Percentiles rank a stretch among this genome's conserved stretches.
Conservation (phyloP, 1,140 invertebrate species). For the Drosophila mayri region DNA sequence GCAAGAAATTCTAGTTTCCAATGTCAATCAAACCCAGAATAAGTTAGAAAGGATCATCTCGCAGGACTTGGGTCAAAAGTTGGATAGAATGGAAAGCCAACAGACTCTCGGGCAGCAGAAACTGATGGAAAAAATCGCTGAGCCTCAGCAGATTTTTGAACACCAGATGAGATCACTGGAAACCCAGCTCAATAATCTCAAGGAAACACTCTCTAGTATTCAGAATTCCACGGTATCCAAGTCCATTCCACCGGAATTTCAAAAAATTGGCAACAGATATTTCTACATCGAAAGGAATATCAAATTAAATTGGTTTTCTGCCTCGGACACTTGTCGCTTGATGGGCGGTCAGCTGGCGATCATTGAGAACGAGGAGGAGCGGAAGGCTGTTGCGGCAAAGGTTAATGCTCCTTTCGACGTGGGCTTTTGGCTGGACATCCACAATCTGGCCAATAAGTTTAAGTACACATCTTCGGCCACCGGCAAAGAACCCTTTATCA, state of each 20-base stretch:
- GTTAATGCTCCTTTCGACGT: background rate
- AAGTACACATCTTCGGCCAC: constrained; percentile 2
- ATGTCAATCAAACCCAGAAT: background rate
- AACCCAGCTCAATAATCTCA: background rate
- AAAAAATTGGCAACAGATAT: background rate
- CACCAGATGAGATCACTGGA: background rate
- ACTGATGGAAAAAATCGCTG: background rate
- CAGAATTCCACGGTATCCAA: background rate
- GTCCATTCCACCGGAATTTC: background rate
- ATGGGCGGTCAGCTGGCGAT: constrained; percentile 1
- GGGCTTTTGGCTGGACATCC: constrained; percentile 8
- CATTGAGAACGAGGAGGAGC: background rate
- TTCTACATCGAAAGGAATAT: background rate
- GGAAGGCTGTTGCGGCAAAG: background rate
- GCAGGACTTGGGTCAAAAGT: background rate
- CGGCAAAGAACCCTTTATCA: background rate
- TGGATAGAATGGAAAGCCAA: background rate
- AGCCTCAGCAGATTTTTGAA: background rate
- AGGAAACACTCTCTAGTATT: background rate
- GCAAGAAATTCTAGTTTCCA: background rate
- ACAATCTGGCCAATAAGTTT: background rate
- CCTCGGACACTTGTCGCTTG: background rate
- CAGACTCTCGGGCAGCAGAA: background rate
- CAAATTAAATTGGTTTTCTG: background rate
- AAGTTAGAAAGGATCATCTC: background rate